Evolutionary conservation across 30 jellyfish, hydroid and myxozoan species (phyloP).

Genomic region (Turritopsis rubra): DNA sequence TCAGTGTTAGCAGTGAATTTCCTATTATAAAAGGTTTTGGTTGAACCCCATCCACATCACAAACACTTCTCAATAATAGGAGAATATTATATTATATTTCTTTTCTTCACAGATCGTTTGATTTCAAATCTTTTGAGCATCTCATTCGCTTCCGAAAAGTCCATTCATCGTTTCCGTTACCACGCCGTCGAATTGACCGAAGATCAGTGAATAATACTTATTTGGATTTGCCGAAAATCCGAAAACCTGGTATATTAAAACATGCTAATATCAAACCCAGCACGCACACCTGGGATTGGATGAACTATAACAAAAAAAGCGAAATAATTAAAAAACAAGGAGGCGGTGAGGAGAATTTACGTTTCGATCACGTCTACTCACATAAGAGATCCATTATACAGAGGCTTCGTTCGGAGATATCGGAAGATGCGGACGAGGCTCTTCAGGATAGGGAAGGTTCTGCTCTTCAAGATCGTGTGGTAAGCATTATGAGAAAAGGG

Average conservation of each 20-base stretch:
- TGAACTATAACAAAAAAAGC: background rate
- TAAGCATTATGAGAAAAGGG: background rate
- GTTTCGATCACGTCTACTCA: constrained; percentile 13
- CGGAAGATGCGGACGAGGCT: constrained; percentile 24
- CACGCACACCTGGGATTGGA: constrained; percentile 28
- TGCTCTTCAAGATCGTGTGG: constrained; percentile 28
- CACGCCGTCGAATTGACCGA: constrained; percentile 34
- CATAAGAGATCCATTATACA: constrained; percentile 16
- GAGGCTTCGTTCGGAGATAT: constrained; percentile 9
- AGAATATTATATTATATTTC: too few species aligned
- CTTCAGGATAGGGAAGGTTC: background rate
- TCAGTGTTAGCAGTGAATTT: too few species aligned
- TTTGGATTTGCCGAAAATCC: constrained; percentile 14
- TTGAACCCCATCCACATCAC: too few species aligned
- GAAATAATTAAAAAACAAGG: background rate
- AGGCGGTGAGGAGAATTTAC: constrained; percentile 21
- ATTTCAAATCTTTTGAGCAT: constrained; percentile 16
- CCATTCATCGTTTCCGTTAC: constrained; percentile 11
- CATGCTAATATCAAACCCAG: background rate
- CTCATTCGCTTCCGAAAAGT: background rate
- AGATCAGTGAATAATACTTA: constrained; percentile 16
- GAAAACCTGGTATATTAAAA: constrained; percentile 15
- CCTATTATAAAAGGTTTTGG: too few species aligned
- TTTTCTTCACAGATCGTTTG: background rate
- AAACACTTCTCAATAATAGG: too few species aligned